These are phyloP conservation scores for Garrulus glandarius DNA, from an alignment of 2,797 vertebrate genomes.

Conservation along the genomic window DNA sequence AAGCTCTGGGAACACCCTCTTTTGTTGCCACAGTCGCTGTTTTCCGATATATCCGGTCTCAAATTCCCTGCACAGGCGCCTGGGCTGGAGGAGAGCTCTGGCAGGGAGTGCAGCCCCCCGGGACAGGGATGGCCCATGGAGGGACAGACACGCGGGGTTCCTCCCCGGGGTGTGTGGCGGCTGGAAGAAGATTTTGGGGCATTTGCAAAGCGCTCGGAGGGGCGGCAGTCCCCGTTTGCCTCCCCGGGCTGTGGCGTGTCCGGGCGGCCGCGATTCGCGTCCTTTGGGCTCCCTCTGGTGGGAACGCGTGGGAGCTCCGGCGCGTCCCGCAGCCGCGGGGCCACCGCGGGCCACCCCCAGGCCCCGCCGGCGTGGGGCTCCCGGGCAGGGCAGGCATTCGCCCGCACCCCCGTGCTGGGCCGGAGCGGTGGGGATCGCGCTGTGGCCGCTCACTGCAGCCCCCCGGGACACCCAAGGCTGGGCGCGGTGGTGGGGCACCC, in stretches of 20 bases:
- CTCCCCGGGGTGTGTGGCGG: fast-evolving
- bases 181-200: neutral
- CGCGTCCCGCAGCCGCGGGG: neutral
- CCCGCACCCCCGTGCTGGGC: neutral
- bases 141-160: fast-evolving
- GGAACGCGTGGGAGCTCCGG: neutral
- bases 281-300: slow-evolving; percentile 52
- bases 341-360: neutral
- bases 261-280: neutral
- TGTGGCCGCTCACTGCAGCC: neutral
- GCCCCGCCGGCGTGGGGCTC: neutral
- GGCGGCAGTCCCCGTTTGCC: neutral
- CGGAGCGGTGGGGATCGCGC: neutral
- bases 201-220: neutral
- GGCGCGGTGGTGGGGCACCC: neutral
- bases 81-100: neutral
- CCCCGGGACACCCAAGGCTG: neutral
- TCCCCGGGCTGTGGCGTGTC: neutral
- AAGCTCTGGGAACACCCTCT: neutral
- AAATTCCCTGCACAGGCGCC: neutral
- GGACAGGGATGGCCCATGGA: fast-evolving
- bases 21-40: neutral
- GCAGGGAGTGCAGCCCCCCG: fast-evolving
- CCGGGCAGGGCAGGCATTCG: neutral
- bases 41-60: fast-evolving